Percentiles rank a stretch among this genome's conserved stretches.
Evolutionary conservation across 2,888 invertebrate genomes (phyloP).

Genomic region (Cremastinae sp.): DNA sequence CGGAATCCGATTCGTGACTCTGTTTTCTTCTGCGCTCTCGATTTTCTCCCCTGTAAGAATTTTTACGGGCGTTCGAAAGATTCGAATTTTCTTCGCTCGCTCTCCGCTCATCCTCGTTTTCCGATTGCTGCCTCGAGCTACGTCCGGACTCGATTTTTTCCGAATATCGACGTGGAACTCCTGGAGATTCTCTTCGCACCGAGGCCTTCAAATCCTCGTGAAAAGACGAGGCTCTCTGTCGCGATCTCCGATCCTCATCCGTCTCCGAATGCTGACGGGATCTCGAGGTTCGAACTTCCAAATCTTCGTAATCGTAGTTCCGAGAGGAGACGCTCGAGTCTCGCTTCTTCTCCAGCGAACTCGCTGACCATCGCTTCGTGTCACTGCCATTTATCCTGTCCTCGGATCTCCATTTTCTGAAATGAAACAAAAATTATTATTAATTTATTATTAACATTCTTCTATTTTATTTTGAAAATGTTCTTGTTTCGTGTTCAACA

Average conservation of each 20-base stretch:
- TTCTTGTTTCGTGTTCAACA: not conserved
- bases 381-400: constrained; percentile 72
- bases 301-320: constrained; percentile 68
- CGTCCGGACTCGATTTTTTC: constrained; percentile 42
- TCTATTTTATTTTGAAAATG: constrained; percentile 14
- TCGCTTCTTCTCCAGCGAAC: constrained; percentile 64
- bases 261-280: constrained; percentile 62
- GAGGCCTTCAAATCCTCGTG: constrained; percentile 62
- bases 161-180: constrained; percentile 30
- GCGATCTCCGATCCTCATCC: constrained; percentile 52
- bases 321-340: constrained; percentile 64
- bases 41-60: no score
- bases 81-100: constrained; percentile 72
- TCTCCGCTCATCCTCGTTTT: constrained; percentile 65
- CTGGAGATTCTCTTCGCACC: constrained; percentile 22
- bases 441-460: not conserved
- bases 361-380: constrained; percentile 72
- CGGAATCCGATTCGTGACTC: no score
- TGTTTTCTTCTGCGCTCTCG: no score
- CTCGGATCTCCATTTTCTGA: constrained; percentile 73
- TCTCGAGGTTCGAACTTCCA: constrained; percentile 60
- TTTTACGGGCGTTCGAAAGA: no score
- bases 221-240: constrained; percentile 52
- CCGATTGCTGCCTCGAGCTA: constrained; percentile 62
- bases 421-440: constrained; percentile 18